These are phyloP conservation scores for Terebella lapidaria DNA, from an alignment of 2,888 invertebrate species.

Conservation along the genomic window DNA sequence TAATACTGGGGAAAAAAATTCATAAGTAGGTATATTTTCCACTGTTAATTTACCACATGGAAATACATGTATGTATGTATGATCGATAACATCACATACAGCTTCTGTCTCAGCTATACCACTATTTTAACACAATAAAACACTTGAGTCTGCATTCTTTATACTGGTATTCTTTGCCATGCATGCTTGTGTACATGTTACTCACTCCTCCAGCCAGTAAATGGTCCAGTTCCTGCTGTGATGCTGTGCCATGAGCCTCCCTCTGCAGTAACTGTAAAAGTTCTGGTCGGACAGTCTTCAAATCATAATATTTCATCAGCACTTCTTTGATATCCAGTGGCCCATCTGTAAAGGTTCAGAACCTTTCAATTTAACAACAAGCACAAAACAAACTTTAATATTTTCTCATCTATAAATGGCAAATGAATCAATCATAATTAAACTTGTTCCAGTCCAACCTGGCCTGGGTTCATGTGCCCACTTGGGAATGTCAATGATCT, in stretches of 20 bases:
- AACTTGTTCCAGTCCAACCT: conserved; percentile 3
- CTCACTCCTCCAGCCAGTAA: conserved; percentile 24
- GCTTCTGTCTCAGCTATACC: too few relatives aligned
- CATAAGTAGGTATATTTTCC: too few relatives aligned
- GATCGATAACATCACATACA: too few relatives aligned
- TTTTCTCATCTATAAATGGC: background rate
- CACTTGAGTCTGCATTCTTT: too few relatives aligned
- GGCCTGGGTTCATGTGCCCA: conserved; percentile 24
- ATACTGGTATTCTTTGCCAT: too few relatives aligned
- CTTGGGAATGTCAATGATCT: conserved; percentile 21
- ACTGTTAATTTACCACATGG: too few relatives aligned
- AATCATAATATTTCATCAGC: conserved; percentile 29
- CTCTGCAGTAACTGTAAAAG: conserved; percentile 21
- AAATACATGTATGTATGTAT: too few relatives aligned
- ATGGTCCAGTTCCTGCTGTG: conserved; percentile 5
- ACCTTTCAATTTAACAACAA: background rate
- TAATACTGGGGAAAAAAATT: too few relatives aligned
- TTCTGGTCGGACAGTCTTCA: conserved; percentile 28
- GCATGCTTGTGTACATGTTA: too few relatives aligned
- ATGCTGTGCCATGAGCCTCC: conserved; percentile 3
- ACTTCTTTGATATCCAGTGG: conserved; percentile 10
- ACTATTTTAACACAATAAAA: too few relatives aligned
- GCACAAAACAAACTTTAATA: background rate
- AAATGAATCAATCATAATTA: background rate
- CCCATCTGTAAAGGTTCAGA: conserved; percentile 7